Base-by-base conservation (phyloP, 2,113 vertebrate genomes). In the Suricata suricatta region DNA sequence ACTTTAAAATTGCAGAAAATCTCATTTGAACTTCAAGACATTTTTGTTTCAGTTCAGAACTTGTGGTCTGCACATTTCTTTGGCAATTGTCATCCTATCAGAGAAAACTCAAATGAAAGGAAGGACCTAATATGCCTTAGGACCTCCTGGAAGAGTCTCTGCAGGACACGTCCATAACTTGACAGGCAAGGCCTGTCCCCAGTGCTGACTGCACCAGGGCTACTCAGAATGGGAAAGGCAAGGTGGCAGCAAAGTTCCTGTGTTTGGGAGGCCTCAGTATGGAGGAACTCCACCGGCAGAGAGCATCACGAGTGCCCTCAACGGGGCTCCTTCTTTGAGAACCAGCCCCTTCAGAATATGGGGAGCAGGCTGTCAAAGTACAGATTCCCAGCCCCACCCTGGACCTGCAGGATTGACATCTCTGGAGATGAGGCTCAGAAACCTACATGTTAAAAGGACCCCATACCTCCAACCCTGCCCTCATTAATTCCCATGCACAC, bases 51-150 rank as follows among this genome's bases (percentile, higher is more conserved):
- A 74, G 92, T 87, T 72, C 63, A 92, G 50, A 96, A 74, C 41
- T 63, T 95, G 35, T 60, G 19, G 50, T 96, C 92, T 89, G 95
- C 93, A 96, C 31, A 74, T 86, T 79, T 90, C 93, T 85, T 89
- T 95, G 95, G 66, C 79, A 69, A 31, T 86, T 72, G 83, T 82
- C 93, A 17, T 64, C 2, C 19, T 77, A 69, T 52, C n/a, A 68
- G 79, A 72, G 60, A 93, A 52, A 94, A 84, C 4, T 63, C 57
- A 57, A 80, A 41, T 16, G 69, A 83, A 88, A 90, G n/a, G 31
- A 88, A 93, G 44, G 31, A 9, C 11, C 19, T 54, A 7, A 41
- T 63, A 74, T 19, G 31, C 72, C 69, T 64, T 72, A 31, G 38
- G 47, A 63, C 25, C 60, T 64, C 54, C 38, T 25, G 44, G 29